A percentile compares a stretch with the other conserved stretches of the same genome.
Evolutionary conservation across 2,113 vertebrate genomes (phyloP).

Genomic region (Oenanthe oenanthe): DNA sequence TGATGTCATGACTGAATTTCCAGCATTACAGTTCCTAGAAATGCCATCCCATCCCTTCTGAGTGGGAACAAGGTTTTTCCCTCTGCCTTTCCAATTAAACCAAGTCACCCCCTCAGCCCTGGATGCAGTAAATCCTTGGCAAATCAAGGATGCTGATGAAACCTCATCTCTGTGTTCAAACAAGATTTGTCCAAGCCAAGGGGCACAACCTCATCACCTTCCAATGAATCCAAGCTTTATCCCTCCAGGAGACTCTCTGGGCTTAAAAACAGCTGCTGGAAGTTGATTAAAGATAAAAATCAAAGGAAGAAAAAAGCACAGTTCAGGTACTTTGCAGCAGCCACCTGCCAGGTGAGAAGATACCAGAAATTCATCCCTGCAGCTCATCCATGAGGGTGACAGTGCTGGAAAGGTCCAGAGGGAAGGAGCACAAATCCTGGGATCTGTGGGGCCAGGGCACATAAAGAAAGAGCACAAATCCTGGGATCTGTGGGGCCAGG

Average conservation of each 20-base stretch:
- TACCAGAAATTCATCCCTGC: neutral
- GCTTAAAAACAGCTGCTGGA: neutral
- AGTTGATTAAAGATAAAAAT: neutral
- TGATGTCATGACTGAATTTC: neutral
- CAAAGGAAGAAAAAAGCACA: neutral
- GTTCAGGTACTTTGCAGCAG: neutral
- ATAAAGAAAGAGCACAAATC: neutral
- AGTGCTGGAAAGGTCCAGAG: neutral
- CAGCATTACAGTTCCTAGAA: rapidly evolving
- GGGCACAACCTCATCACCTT: neutral
- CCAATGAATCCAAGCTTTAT: neutral
- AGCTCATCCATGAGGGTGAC: rapidly evolving
- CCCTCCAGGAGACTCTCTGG: rapidly evolving
- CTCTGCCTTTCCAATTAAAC: neutral
- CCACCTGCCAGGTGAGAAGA: neutral
- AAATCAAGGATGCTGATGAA: neutral
- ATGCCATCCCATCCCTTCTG: neutral
- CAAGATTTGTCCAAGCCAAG: neutral
- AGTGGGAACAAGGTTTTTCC: neutral
- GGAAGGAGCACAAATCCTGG: neutral
- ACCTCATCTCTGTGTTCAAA: neutral
- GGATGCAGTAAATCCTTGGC: rapidly evolving
- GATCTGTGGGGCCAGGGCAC: neutral
- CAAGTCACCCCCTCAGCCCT: neutral
- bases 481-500: neutral